Evolutionary conservation across 2,113 vertebrate species (phyloP), one percentile per base, ranked within the genome.

Genomic region (Pardalotus punctatus): DNA sequence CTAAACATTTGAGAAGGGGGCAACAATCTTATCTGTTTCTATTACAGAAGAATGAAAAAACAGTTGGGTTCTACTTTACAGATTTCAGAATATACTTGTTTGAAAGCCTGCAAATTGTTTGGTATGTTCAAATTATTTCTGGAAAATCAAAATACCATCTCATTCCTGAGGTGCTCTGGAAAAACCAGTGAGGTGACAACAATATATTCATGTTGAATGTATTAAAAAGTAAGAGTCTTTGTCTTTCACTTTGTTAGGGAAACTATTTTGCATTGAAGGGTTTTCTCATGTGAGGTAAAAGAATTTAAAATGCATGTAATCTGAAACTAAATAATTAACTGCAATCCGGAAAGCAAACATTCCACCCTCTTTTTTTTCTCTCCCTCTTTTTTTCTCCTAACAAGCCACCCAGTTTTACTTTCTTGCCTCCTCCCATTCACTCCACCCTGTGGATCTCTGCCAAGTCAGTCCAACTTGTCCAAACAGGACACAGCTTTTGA

Each of bases 401-500:
- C 97, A 97, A 98, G 93, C 97, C 96, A 96, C 96, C 96, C 96
- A 92, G 96, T 98, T 98, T 98, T 97, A 96, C 97, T 98, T 98
- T 98, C 95, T 97, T 96, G 97, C 97, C 97, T 97, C 96, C 98
- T 98, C 97, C 95, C 98, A 95, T 93, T 92, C 92, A 96, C 98
- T 97, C 98, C 98, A 98, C 98, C 98, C 98, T 97, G 54, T 97
- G 97, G 98, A 95, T 53, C 67, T 88, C 72, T 86, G 98, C 98
- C 98, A 98, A 97, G 96, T 97, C 97, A 97, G 97, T 95, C 93
- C 94, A 93, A 98, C 98, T 98, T 98, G 98, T 97, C 98, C 97
- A 98, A 98, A 98, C 98, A 98, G 98, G 98, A 98, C 98, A 98
- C 5, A 45, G 97, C 94, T 98, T 97, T 97, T 95, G 98, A 98